Evolutionary conservation across 2,888 invertebrate species (phyloP).

Genomic region (Malthinus flaveolus): DNA sequence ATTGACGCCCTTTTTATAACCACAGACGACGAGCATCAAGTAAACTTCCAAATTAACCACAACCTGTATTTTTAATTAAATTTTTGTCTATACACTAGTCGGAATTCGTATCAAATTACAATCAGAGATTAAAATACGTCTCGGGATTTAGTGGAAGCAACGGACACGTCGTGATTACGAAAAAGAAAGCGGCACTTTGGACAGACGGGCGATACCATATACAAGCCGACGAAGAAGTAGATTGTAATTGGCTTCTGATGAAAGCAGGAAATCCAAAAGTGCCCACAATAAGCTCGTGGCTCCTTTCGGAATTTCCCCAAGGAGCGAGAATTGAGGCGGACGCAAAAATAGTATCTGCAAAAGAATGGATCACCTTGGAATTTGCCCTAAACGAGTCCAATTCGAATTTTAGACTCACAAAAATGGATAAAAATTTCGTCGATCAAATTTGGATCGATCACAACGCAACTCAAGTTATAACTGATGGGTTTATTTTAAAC

Average conservation of each 20-base stretch:
- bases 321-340: conserved; percentile 72
- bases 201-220: conserved; percentile 82
- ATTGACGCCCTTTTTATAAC: background rate
- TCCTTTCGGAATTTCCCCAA: conserved; percentile 55
- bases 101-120: conserved; percentile 74
- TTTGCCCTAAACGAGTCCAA: conserved; percentile 57
- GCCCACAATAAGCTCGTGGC: conserved; percentile 69
- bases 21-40: background rate
- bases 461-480: conserved; percentile 46
- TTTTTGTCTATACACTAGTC: too few relatives aligned
- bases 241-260: conserved; percentile 89
- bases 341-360: conserved; percentile 70
- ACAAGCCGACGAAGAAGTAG: conserved; percentile 82
- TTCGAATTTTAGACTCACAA: conserved; percentile 55
- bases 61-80: too few relatives aligned
- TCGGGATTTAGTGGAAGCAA: conserved; percentile 79
- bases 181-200: conserved; percentile 78
- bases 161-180: conserved; percentile 72
- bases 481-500: conserved; percentile 54
- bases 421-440: conserved; percentile 67
- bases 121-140: conserved; percentile 75
- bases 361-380: conserved; percentile 68
- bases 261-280: conserved; percentile 68
- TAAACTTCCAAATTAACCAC: background rate
- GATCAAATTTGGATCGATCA: conserved; percentile 71